A percentile compares a stretch with the other conserved stretches of the same genome.
Evolutionary conservation across 64 coral and sea anemone genomes (phyloP).

Genomic region (Actinia tenebrosa): DNA sequence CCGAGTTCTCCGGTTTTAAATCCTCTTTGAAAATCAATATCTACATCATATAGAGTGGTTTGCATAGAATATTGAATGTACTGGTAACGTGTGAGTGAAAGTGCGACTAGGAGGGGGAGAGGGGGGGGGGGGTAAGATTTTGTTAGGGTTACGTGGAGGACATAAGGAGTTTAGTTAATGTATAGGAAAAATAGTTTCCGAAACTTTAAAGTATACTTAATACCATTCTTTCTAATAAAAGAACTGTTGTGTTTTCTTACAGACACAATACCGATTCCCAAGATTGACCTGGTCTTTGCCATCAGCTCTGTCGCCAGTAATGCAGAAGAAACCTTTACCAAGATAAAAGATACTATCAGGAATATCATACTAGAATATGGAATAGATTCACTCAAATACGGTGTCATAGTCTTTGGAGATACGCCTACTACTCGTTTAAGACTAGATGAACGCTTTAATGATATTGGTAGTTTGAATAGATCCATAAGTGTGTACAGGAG

Average conservation of each 20-base stretch:
- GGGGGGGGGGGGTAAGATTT: no score
- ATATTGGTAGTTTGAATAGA: constrained; percentile 26
- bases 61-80: no score
- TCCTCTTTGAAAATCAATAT: no score
- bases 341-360: constrained; percentile 55
- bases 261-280: constrained; percentile 25
- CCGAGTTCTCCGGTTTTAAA: no score
- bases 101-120: no score
- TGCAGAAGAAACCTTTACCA: constrained; percentile 53
- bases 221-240: no score
- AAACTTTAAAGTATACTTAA: no score
- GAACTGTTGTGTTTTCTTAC: not conserved
- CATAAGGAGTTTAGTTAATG: no score
- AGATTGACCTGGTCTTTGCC: constrained; percentile 59
- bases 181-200: no score
- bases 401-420: constrained; percentile 55
- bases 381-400: constrained; percentile 40
- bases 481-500: constrained; percentile 18
- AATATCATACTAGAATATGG: constrained; percentile 49
- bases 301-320: constrained; percentile 40
- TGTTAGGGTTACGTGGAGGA: no score
- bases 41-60: no score
- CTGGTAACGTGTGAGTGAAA: no score
- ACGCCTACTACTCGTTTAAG: constrained; percentile 28
- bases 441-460: constrained; percentile 37